Conservation (phyloP, 1,140 invertebrate species). For the Brachionus sp. region DNA sequence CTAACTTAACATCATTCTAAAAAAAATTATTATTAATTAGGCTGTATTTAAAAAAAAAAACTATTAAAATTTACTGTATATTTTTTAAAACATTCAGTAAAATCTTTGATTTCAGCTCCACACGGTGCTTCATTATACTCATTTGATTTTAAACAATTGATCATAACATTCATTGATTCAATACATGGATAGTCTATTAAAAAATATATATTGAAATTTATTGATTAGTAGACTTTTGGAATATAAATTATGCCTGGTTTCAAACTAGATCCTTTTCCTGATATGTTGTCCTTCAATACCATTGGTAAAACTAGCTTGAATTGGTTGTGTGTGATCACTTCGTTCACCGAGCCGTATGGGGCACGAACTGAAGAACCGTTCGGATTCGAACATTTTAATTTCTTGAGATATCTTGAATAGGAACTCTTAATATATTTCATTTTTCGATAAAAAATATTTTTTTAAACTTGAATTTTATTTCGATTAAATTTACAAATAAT, state of each 20-base stretch:
- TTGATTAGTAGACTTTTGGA: background rate
- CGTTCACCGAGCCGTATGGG: background rate
- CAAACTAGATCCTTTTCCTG: conserved; percentile 30
- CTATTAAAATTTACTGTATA: background rate
- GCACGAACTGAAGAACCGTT: background rate
- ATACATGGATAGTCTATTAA: conserved; percentile 37
- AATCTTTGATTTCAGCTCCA: conserved; percentile 11
- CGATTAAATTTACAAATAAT: background rate
- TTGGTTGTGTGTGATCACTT: conserved; percentile 21
- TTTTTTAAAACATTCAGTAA: conserved; percentile 34
- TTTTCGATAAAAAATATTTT: background rate
- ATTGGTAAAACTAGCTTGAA: conserved; percentile 37
- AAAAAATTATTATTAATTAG: background rate
- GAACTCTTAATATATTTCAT: conserved; percentile 42
- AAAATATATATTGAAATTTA: background rate
- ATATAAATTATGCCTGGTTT: background rate
- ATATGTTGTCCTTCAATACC: conserved; percentile 39
- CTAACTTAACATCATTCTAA: conserved; percentile 12
- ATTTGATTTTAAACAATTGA: conserved; percentile 43
- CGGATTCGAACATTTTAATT: conserved; percentile 22
- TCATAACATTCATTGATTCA: conserved; percentile 42
- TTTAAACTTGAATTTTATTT: background rate
- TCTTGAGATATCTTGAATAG: conserved; percentile 28
- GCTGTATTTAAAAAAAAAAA: background rate
- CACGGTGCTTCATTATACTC: conserved; percentile 43